phyloP scores from a whole-genome alignment of 1,140 invertebrate genomes.

The Bombus breviceps region DNA sequence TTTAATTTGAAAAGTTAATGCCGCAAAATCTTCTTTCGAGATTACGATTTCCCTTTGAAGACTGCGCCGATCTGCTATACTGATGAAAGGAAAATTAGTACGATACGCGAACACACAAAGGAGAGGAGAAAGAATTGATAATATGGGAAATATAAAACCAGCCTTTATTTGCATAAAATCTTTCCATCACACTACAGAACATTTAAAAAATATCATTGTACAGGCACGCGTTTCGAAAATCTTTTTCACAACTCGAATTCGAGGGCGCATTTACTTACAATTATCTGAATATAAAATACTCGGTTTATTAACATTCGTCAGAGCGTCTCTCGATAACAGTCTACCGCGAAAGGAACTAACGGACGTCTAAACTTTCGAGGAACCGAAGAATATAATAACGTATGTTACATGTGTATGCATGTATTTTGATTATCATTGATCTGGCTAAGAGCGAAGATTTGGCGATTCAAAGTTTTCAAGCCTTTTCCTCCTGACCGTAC shows the following conservation, averaged over 20 bases:
- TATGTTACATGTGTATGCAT: too few species aligned
- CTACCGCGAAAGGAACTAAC: not conserved
- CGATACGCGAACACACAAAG: too few species aligned
- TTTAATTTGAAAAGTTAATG: not conserved
- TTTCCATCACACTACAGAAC: slow-evolving; percentile 50
- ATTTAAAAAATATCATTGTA: slow-evolving; percentile 65
- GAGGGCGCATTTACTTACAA: slow-evolving; percentile 17
- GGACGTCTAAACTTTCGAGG: not conserved
- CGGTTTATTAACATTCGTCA: not conserved
- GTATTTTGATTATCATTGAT: not conserved
- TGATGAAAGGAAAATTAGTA: not conserved
- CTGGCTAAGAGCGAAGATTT: not conserved
- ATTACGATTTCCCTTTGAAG: not conserved
- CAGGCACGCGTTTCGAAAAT: slow-evolving; percentile 59
- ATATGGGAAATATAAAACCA: slow-evolving; percentile 54
- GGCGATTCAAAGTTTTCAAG: not conserved
- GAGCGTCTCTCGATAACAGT: slow-evolving; percentile 1
- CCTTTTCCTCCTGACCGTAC: not conserved
- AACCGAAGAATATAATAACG: not conserved
- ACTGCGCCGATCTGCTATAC: not conserved
- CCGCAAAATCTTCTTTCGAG: not conserved
- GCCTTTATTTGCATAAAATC: slow-evolving; percentile 59
- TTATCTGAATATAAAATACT: slow-evolving; percentile 23
- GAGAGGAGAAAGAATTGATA: not conserved
- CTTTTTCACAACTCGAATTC: slow-evolving; percentile 29